Evolutionary conservation across 1,140 invertebrate species (phyloP).

Genomic region (Neomicropteryx cornuta): DNA sequence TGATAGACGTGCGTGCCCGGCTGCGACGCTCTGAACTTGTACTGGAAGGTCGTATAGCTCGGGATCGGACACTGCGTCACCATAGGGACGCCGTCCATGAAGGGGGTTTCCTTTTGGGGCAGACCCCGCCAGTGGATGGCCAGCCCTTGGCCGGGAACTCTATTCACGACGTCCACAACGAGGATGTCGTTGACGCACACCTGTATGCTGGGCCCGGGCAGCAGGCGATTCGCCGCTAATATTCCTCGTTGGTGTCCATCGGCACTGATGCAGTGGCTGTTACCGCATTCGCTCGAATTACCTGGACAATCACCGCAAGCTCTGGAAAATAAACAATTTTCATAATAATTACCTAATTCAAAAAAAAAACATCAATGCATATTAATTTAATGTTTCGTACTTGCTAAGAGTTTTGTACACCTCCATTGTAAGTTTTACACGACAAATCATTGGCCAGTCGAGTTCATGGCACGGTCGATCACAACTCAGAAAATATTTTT

Average conservation of each 20-base stretch:
- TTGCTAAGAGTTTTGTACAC: slow-evolving; percentile 53
- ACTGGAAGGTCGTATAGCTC: slow-evolving; percentile 71
- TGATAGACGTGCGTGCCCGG: slow-evolving; percentile 68
- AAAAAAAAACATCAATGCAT: not conserved
- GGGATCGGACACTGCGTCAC: slow-evolving; percentile 77
- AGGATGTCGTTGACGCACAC: slow-evolving; percentile 80
- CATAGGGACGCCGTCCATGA: slow-evolving; percentile 78
- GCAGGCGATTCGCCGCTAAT: slow-evolving; percentile 64
- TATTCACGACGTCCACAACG: slow-evolving; percentile 72
- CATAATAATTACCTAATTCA: not conserved
- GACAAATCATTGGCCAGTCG: slow-evolving; percentile 70
- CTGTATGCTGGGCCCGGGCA: slow-evolving; percentile 75
- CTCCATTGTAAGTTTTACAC: slow-evolving; percentile 58
- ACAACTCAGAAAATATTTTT: slow-evolving; percentile 57
- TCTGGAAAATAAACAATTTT: slow-evolving; percentile 17
- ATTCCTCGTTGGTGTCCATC: slow-evolving; percentile 60
- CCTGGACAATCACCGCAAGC: slow-evolving; percentile 53
- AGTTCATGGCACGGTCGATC: slow-evolving; percentile 63
- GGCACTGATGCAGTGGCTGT: slow-evolving; percentile 53
- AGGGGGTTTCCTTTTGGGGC: slow-evolving; percentile 62
- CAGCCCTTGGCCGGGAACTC: slow-evolving; percentile 56
- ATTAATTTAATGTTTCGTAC: too few relatives aligned
- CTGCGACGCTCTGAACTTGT: slow-evolving; percentile 61
- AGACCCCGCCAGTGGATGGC: slow-evolving; percentile 79
- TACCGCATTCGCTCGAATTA: slow-evolving; percentile 48